phyloP scores from a whole-genome alignment of 2,113 vertebrate species.

The Oophaga pumilio region DNA sequence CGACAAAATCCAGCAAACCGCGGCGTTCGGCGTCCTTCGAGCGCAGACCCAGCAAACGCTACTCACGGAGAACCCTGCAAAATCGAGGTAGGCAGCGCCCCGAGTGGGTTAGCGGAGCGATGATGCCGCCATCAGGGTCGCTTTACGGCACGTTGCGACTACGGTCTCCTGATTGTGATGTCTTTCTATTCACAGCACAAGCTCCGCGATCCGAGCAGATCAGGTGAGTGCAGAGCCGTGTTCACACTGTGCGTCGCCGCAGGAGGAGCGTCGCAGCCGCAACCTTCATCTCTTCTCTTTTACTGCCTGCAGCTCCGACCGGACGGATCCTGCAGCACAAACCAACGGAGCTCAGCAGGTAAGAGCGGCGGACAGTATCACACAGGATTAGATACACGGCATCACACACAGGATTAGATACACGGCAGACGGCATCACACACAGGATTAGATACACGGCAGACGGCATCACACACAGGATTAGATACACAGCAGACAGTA shows the following conservation, averaged over 20 bases:
- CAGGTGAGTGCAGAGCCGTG: background rate
- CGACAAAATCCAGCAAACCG: constrained; percentile 95
- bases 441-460: too few relatives aligned
- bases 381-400: too few relatives aligned
- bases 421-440: too few relatives aligned
- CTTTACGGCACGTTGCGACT: background rate
- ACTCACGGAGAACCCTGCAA: constrained; percentile 88
- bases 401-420: too few relatives aligned
- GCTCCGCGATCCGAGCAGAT: background rate
- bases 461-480: too few relatives aligned
- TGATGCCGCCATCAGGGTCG: background rate
- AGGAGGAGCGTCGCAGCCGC: background rate
- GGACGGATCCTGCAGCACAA: constrained; percentile 73
- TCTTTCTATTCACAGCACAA: background rate
- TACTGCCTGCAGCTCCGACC: constrained; percentile 25
- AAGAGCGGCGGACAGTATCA: too few relatives aligned
- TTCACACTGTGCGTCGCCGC: background rate
- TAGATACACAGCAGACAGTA: too few relatives aligned
- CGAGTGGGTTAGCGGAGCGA: background rate
- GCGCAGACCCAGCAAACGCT: constrained; percentile 93
- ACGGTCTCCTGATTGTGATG: too few relatives aligned
- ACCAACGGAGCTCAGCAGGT: constrained; percentile 77
- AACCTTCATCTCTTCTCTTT: background rate
- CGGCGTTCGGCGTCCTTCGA: constrained; percentile 92
- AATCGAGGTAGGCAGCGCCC: constrained; percentile 77